A percentile compares a stretch with the other conserved stretches of the same genome.
These are phyloP conservation scores for Cyprinella venusta DNA, from an alignment of 2,797 vertebrate species.

Conservation along the genomic window DNA sequence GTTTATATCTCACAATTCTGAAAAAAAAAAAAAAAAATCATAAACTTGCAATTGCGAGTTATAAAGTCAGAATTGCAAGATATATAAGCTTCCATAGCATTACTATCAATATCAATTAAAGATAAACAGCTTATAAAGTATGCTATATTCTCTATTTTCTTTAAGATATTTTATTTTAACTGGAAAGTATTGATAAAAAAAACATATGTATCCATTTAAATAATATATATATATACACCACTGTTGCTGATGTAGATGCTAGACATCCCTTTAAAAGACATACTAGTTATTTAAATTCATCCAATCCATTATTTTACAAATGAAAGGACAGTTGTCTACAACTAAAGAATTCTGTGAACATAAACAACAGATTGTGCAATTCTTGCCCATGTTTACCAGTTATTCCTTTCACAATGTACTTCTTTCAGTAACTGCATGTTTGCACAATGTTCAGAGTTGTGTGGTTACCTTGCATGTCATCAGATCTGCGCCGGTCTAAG, in stretches of 20 bases:
- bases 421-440: constrained; percentile 19
- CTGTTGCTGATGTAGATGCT: neutral
- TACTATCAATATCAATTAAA: neutral
- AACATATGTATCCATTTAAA: neutral
- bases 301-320: neutral
- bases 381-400: constrained; percentile 1
- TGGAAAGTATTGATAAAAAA: neutral
- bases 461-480: constrained; percentile 31
- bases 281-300: neutral
- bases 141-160: no score
- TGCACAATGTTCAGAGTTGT: constrained; percentile 11
- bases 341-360: neutral
- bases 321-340: neutral
- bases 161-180: neutral
- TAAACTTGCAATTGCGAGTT: no score
- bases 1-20: no score
- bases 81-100: neutral
- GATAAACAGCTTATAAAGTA: no score
- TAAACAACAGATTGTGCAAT: neutral
- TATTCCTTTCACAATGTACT: neutral
- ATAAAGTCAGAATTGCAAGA: no score
- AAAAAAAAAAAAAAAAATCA: no score
- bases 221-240: neutral
- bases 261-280: neutral
- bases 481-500: neutral